Conservation (phyloP, 2,888 invertebrate genomes). For the Lasioglossum leucozonium region DNA sequence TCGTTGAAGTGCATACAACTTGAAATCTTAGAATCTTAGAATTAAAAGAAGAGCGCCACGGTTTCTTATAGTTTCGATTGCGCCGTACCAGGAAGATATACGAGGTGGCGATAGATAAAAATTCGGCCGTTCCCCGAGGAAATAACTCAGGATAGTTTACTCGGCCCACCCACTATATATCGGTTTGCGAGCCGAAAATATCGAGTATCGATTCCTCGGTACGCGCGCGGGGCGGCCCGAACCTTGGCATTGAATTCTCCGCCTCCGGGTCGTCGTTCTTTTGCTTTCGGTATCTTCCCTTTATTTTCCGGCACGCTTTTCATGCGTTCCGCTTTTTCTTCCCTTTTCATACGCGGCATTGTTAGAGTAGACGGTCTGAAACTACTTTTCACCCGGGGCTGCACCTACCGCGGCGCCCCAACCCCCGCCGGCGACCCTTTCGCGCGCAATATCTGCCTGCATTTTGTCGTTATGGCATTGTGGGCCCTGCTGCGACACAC, state of each 20-base stretch:
- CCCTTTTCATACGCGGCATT: constrained; percentile 66
- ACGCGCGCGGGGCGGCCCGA: constrained; percentile 23
- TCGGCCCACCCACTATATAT: neutral
- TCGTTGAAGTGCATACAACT: too few relatives aligned
- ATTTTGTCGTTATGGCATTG: constrained; percentile 56
- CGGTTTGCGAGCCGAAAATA: constrained; percentile 45
- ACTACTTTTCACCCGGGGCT: constrained; percentile 75
- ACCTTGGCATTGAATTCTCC: constrained; percentile 73
- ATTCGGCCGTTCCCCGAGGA: neutral
- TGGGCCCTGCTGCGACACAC: constrained; percentile 13
- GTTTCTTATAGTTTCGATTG: neutral
- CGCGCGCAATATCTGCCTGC: constrained; percentile 44
- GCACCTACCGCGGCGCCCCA: constrained; percentile 37
- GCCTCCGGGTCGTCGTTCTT: constrained; percentile 41
- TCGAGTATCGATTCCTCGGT: constrained; percentile 68
- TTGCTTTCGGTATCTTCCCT: constrained; percentile 64
- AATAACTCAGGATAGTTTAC: neutral
- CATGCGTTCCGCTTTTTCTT: constrained; percentile 60
- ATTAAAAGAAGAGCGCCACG: neutral
- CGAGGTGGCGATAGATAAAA: neutral
- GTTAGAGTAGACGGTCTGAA: constrained; percentile 76
- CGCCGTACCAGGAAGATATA: neutral
- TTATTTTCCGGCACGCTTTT: constrained; percentile 70
- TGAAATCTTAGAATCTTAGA: too few relatives aligned
- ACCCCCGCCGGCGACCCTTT: constrained; percentile 15